These are phyloP conservation scores for Cromileptes altivelis DNA, from an alignment of 2,113 vertebrate genomes.

Conservation along the genomic window DNA sequence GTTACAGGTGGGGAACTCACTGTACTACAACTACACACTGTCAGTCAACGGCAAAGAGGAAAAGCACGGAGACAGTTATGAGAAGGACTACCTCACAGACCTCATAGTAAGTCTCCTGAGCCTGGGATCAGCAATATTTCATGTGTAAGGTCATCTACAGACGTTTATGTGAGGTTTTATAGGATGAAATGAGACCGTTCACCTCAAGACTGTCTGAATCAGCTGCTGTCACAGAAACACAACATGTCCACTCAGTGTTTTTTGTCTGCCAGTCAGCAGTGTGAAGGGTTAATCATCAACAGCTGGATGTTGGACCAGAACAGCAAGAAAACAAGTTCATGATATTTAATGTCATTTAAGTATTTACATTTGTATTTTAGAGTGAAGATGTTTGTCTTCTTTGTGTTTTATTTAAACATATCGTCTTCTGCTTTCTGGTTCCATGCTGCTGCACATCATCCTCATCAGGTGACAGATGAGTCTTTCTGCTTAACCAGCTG, in stretches of 20 bases:
- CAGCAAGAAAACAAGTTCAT: not conserved
- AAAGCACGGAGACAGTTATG: conserved; percentile 80
- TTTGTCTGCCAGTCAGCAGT: conserved; percentile 1
- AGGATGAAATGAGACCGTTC: not conserved
- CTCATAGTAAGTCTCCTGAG: conserved; percentile 79
- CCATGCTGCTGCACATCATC: not conserved
- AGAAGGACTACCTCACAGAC: conserved; percentile 86
- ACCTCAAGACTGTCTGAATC: conserved; percentile 19
- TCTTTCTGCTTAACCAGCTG: conserved; percentile 4
- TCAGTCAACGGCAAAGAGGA: conserved; percentile 85
- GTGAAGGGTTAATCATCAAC: conserved; percentile 26
- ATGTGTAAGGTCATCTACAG: too few species aligned
- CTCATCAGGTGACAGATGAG: conserved; percentile 7
- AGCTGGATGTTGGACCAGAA: not conserved
- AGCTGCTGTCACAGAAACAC: conserved; percentile 12
- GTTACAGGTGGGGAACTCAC: conserved; percentile 85
- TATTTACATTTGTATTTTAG: not conserved
- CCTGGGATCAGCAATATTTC: not conserved
- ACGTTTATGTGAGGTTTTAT: conserved; percentile 24
- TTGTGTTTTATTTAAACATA: not conserved
- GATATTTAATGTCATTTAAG: not conserved
- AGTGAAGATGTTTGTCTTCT: not conserved
- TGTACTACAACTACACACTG: conserved; percentile 88
- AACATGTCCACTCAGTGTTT: not conserved
- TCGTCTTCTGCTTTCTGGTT: not conserved